Percentiles rank a stretch among this genome's conserved stretches.
Conservation (phyloP, 2,888 invertebrate species). For the Drosophila acutilabella region DNA sequence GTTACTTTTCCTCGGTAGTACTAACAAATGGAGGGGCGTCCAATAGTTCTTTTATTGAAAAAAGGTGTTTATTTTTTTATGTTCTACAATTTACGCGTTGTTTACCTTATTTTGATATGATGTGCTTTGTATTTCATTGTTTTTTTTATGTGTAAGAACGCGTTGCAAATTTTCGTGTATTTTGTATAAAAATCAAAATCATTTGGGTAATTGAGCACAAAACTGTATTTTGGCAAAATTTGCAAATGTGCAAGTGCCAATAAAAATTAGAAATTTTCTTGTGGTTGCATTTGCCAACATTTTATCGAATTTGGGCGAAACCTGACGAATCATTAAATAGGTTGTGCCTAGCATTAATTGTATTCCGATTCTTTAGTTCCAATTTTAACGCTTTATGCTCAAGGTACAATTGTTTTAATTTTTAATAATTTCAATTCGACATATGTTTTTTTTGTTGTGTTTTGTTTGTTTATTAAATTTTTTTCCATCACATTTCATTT, state of each 20-base stretch:
- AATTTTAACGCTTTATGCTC: conserved; percentile 70
- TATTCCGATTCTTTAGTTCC: conserved; percentile 57
- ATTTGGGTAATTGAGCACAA: conserved; percentile 50
- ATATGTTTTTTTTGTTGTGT: conserved; percentile 44
- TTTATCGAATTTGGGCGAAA: conserved; percentile 65
- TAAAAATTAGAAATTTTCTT: conserved; percentile 45
- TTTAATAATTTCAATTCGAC: conserved; percentile 66
- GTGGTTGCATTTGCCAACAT: conserved; percentile 47
- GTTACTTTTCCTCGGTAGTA: conserved; percentile 2
- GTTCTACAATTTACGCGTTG: conserved; percentile 47
- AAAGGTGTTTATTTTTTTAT: conserved; percentile 6
- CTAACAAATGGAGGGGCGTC: conserved; percentile 32
- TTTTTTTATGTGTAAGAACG: conserved; percentile 47
- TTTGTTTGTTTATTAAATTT: conserved; percentile 44
- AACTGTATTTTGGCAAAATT: conserved; percentile 80
- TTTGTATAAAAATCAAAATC: conserved; percentile 30
- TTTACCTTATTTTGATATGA: conserved; percentile 53
- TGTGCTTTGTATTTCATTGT: conserved; percentile 54
- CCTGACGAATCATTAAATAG: conserved; percentile 63
- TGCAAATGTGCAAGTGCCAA: conserved; percentile 74
- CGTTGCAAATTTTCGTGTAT: conserved; percentile 22
- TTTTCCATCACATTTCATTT: conserved; percentile 75
- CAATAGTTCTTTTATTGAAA: conserved; percentile 20
- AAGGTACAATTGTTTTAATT: conserved; percentile 76
- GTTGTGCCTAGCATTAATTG: conserved; percentile 46